Base-by-base conservation (phyloP, 1,140 invertebrate species). In the Magallana angulata region DNA sequence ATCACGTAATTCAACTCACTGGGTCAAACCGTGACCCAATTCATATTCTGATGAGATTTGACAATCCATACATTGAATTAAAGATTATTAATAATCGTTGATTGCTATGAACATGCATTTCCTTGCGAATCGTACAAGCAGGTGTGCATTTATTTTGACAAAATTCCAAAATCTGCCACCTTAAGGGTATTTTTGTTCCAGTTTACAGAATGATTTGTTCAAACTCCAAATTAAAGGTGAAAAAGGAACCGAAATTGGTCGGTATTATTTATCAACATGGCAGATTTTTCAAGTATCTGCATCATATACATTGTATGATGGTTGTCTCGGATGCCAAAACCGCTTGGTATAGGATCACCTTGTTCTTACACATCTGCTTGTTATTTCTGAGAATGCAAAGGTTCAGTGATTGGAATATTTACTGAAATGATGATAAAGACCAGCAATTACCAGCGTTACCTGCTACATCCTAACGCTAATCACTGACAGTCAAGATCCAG, bases 231-330 rank as follows among this genome's bases (percentile, higher is more conserved):
- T 11, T 30, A 76, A 14, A 7, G 11, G 68, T 76, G 11, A 76
- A 76, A 76, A 76, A 30, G 18, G 24, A 30, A 76, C 18, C 24
- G 36, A 30, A 64, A 64, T n/a, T 18, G 16, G 16, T 64, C 60
- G 16, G 68, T 76, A 76, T 76, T 76, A 76, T 76, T 76, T 76
- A 76, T 76, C 68, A 76, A 76, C 68, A 76, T 5, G 18, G 24
- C 68, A 76, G 24, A 24, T 30, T 30, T 30, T 76, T 24, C 24
- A 76, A 2, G 18, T 76, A 30, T 76, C 24, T 8, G 68, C 68
- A 76, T 36, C 24, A 30, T 76, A 30, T 30, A 76, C 68, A 76
- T 30, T 18, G 68, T 76, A 30, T 76, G 12, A 24, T 24, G 24
- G 36, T 24, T 76, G 12, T 76, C 36, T 76, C 24, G 68, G 24